Conservation (phyloP, 2,888 invertebrate genomes). For the Celastrina argiolus region DNA sequence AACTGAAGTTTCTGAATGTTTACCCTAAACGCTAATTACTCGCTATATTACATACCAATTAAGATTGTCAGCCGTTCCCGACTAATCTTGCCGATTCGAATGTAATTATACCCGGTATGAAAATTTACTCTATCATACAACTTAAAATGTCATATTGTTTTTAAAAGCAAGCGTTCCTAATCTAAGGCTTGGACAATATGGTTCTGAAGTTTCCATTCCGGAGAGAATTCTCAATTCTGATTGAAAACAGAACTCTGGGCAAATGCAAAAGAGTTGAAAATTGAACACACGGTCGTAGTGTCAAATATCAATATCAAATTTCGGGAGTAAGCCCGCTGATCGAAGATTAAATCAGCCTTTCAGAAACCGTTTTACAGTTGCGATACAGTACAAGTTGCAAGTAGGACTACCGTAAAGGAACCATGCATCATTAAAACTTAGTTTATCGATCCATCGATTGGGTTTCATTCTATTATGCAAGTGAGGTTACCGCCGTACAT, state of each 20-base stretch:
- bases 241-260: too few relatives aligned
- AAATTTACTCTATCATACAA: not conserved
- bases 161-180: too few relatives aligned
- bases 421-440: conserved; percentile 11
- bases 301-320: too few relatives aligned
- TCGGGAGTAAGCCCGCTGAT: too few relatives aligned
- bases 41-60: conserved; percentile 23
- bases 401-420: not conserved
- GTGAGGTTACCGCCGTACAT: not conserved
- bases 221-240: too few relatives aligned
- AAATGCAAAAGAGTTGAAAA: too few relatives aligned
- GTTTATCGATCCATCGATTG: not conserved
- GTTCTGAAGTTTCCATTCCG: too few relatives aligned
- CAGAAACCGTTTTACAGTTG: not conserved
- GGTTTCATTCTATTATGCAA: conserved; percentile 14
- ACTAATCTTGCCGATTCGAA: conserved; percentile 24
- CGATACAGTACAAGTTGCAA: not conserved
- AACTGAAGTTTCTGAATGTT: conserved; percentile 10
- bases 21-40: conserved; percentile 23
- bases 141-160: too few relatives aligned
- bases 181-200: too few relatives aligned
- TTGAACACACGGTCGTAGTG: too few relatives aligned
- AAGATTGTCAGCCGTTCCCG: conserved; percentile 21
- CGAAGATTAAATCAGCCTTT: too few relatives aligned
- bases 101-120: conserved; percentile 23